These are phyloP conservation scores for Meta bourneti DNA, from an alignment of 2,888 invertebrate genomes.

Conservation along the genomic window DNA sequence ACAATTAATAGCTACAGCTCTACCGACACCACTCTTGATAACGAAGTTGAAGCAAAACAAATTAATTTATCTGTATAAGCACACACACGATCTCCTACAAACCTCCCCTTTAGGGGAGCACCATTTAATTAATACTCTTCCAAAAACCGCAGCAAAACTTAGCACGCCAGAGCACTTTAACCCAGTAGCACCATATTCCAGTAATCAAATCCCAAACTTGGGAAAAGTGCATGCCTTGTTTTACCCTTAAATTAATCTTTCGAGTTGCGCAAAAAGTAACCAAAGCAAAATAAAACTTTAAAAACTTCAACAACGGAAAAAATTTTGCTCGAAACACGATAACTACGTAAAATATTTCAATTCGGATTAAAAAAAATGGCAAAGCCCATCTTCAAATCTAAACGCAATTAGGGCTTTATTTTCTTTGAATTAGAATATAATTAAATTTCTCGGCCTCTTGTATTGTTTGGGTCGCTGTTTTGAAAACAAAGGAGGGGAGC, in stretches of 20 bases:
- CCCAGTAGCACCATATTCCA: neutral
- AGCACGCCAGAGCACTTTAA: neutral
- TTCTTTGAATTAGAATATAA: conserved; percentile 28
- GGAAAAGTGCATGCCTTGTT: neutral
- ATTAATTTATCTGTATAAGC: neutral
- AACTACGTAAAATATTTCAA: neutral
- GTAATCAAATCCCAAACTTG: neutral
- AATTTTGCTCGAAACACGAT: neutral
- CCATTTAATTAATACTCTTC: neutral
- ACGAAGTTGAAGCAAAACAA: neutral
- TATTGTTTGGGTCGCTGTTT: neutral
- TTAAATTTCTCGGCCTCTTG: neutral
- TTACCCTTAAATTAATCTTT: neutral
- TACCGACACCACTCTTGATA: neutral
- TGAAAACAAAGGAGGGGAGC: neutral
- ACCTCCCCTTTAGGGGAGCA: neutral
- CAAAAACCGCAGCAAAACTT: neutral
- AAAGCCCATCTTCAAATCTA: conserved; percentile 22
- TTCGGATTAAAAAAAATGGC: conserved; percentile 28
- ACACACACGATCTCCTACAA: neutral
- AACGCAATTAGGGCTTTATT: conserved; percentile 40
- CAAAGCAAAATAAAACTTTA: neutral
- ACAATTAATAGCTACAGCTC: neutral
- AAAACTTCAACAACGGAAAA: neutral
- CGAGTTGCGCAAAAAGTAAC: neutral